Conservation (phyloP, 2,797 vertebrate species). For the Pelochelys cantorii region DNA sequence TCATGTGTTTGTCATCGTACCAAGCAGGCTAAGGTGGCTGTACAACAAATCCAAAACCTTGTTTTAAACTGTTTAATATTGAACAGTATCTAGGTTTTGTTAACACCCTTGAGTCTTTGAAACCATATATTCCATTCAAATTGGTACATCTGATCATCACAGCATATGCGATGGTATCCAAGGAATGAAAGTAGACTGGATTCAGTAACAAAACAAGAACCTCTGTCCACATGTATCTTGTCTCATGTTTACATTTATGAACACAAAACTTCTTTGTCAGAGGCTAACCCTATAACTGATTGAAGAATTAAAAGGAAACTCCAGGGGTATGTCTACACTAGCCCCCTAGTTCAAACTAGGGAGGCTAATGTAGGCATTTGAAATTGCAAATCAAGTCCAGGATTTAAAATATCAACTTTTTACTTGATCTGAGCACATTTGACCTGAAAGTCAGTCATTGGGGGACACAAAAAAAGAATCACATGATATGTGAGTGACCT, state of each 20-base stretch:
- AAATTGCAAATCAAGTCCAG: too few species aligned
- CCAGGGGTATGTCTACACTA: too few species aligned
- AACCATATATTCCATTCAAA: background rate
- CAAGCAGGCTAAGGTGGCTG: background rate
- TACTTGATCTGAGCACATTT: background rate
- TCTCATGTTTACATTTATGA: background rate
- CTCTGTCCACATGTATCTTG: background rate
- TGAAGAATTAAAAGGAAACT: background rate
- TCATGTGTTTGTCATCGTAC: background rate
- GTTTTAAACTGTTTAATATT: background rate
- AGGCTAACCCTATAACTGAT: background rate
- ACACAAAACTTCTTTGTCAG: background rate
- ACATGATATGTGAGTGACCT: background rate
- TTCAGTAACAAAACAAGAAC: rapidly evolving
- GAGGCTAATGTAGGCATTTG: too few species aligned
- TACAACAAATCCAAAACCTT: background rate
- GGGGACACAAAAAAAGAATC: background rate
- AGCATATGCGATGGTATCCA: background rate
- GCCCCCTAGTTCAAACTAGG: too few species aligned
- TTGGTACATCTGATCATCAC: background rate
- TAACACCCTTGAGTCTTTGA: background rate
- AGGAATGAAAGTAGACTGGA: background rate
- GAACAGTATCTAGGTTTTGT: background rate
- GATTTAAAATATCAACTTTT: background rate
- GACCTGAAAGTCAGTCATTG: background rate